A percentile compares a stretch with the other conserved stretches of the same genome.
Evolutionary conservation across 2,797 vertebrate genomes (phyloP).

Genomic region (Gallinago solitaria): DNA sequence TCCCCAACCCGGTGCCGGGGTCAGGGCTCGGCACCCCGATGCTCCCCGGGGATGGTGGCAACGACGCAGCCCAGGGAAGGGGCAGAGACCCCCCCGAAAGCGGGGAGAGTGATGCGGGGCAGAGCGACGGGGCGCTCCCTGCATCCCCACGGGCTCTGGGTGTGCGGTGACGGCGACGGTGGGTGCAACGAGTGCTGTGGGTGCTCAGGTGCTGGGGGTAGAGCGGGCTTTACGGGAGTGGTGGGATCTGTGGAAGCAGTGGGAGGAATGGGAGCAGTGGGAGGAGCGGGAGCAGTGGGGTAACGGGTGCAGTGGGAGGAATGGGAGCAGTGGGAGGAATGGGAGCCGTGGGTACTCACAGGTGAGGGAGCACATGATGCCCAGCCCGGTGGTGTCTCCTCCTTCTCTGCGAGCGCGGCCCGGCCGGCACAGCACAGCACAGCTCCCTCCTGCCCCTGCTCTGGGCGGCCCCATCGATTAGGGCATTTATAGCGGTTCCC

Average conservation of each 20-base stretch:
- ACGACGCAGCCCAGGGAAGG: rapidly evolving
- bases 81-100: neutral
- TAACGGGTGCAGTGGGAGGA: too few relatives aligned
- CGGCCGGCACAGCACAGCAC: neutral
- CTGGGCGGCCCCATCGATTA: constrained; percentile 30
- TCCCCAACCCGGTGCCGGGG: rapidly evolving
- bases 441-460: neutral
- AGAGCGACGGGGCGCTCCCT: rapidly evolving
- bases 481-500: constrained; percentile 52
- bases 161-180: neutral
- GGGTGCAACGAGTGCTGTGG: neutral
- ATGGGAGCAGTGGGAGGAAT: rapidly evolving
- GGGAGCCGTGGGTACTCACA: constrained; percentile 5
- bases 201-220: neutral
- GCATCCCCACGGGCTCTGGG: rapidly evolving
- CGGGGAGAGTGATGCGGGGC: rapidly evolving
- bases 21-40: neutral
- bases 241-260: neutral
- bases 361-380: constrained; percentile 20
- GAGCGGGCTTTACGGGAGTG: neutral
- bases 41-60: neutral
- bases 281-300: neutral
- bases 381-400: neutral
- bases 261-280: rapidly evolving
- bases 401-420: neutral